Percentiles rank a stretch among this genome's conserved stretches.
These are phyloP conservation scores for Archocentrus centrarchus DNA, from an alignment of 2,113 vertebrate genomes.

Conservation along the genomic window DNA sequence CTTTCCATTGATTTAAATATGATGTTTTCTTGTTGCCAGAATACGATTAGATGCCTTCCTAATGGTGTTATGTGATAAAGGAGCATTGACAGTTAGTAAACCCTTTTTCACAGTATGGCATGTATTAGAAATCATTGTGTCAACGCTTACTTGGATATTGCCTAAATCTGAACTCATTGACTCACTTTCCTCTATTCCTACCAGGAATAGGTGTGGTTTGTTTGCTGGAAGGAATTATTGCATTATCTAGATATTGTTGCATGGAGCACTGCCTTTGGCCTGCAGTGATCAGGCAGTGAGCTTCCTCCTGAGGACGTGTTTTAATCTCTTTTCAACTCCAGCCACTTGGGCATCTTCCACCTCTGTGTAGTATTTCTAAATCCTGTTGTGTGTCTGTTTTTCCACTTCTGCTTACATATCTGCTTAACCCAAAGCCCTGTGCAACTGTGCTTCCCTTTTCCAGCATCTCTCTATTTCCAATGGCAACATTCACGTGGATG, in stretches of 20 bases:
- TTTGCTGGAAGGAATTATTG: neutral
- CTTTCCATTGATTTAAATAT: neutral
- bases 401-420: neutral
- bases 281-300: neutral
- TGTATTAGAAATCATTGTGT: neutral
- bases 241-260: neutral
- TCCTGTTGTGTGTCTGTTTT: neutral
- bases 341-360: neutral
- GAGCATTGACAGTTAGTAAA: neutral
- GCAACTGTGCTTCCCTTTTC: constrained; percentile 31
- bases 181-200: neutral
- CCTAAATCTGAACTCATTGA: neutral
- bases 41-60: neutral
- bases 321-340: neutral
- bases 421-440: neutral
- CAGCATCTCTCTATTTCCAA: constrained; percentile 94
- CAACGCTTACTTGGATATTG: neutral
- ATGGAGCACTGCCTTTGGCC: neutral
- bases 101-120: neutral
- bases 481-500: constrained; percentile 91
- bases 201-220: neutral
- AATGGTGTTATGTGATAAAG: neutral
- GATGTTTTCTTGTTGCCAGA: neutral
- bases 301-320: neutral
- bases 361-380: neutral